phyloP scores from a whole-genome alignment of 2,888 invertebrate genomes.

The Andrena minutula region DNA sequence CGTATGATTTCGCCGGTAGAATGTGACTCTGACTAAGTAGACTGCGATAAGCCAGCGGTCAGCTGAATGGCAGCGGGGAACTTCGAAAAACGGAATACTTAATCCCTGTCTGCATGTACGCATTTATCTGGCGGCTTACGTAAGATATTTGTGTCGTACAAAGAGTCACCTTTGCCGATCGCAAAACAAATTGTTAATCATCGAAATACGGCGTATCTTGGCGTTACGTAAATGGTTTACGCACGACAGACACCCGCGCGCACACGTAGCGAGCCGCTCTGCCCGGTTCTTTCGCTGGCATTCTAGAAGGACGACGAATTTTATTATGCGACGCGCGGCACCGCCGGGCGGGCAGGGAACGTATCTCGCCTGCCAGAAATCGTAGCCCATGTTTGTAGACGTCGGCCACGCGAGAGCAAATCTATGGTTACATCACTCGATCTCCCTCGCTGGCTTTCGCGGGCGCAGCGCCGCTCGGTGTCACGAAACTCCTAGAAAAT shows the following conservation, averaged over 20 bases:
- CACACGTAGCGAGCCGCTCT: conserved; percentile 26
- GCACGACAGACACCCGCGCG: conserved; percentile 64
- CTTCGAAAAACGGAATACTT: conserved; percentile 73
- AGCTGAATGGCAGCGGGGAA: conserved; percentile 55
- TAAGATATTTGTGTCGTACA: conserved; percentile 83
- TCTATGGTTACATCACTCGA: conserved; percentile 41
- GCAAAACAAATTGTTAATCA: conserved; percentile 84
- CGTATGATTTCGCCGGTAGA: background rate
- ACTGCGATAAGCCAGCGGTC: background rate
- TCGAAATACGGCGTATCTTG: conserved; percentile 82
- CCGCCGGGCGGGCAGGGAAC: background rate
- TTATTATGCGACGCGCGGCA: conserved; percentile 39
- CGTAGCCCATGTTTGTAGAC: conserved; percentile 9
- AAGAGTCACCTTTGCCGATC: conserved; percentile 84
- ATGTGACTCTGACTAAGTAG: background rate
- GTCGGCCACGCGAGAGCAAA: conserved; percentile 4
- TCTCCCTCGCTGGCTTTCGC: conserved; percentile 19
- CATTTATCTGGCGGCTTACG: conserved; percentile 83
- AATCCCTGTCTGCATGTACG: conserved; percentile 76
- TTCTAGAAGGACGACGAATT: conserved; percentile 43
- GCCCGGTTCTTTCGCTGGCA: conserved; percentile 42
- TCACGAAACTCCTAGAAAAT: background rate
- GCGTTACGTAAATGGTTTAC: conserved; percentile 81
- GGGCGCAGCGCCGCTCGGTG: background rate
- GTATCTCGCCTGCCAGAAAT: conserved; percentile 32